These are phyloP conservation scores for Spinus pinus DNA, from an alignment of 2,797 vertebrate species.

Conservation along the genomic window DNA sequence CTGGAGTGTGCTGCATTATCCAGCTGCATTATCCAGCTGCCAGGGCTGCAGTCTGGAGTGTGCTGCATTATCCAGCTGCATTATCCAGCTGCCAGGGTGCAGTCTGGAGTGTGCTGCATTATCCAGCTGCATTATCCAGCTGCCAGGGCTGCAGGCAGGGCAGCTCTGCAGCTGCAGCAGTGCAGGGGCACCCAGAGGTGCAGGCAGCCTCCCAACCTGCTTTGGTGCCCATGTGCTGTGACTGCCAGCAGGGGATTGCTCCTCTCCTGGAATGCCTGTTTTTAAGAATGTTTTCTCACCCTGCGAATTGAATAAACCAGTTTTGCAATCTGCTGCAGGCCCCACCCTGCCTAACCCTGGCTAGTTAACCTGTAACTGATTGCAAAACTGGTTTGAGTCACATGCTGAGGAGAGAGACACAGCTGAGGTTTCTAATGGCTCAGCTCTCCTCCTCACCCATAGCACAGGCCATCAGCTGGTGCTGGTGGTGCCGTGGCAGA, in stretches of 20 bases:
- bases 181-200: background rate
- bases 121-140: too few relatives aligned
- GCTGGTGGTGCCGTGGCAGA: background rate
- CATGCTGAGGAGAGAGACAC: background rate
- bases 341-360: conserved; percentile 49
- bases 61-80: background rate
- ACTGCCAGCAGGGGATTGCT: background rate
- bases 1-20: background rate
- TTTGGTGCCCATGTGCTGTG: background rate
- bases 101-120: background rate
- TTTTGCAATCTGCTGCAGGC: conserved; percentile 52
- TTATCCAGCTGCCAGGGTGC: too few relatives aligned
- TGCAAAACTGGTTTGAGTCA: conserved; percentile 66
- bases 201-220: background rate
- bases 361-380: conserved; percentile 66
- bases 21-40: background rate
- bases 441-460: background rate
- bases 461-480: background rate
- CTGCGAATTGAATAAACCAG: conserved; percentile 37
- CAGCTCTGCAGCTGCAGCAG: background rate
- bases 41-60: background rate
- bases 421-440: background rate
- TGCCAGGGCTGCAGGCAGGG: background rate
- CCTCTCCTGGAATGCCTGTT: background rate
- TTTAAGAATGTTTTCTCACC: background rate